These are phyloP conservation scores for Pipra filicauda DNA, from an alignment of 2,113 vertebrate genomes.

Conservation along the genomic window DNA sequence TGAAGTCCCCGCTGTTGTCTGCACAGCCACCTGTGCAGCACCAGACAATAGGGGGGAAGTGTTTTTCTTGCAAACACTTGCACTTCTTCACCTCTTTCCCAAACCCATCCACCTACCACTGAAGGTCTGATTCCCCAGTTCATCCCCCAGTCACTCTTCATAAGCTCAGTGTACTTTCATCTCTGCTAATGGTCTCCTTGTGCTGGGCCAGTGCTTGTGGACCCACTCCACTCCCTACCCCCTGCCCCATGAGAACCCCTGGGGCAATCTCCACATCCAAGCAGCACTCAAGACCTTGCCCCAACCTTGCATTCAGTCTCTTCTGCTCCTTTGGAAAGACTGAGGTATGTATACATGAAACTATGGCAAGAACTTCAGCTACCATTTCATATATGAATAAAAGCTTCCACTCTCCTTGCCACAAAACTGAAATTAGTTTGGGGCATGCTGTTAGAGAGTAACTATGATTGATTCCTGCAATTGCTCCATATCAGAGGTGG, in stretches of 20 bases:
- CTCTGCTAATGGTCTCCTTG: background rate
- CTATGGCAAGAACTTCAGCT: background rate
- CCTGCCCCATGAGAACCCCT: background rate
- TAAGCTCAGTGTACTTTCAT: background rate
- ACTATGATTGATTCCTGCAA: background rate
- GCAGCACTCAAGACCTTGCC: background rate
- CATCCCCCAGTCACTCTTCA: background rate
- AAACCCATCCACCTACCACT: background rate
- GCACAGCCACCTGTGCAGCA: background rate
- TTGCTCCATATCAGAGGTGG: slow-evolving; percentile 14
- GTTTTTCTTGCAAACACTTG: fast-evolving
- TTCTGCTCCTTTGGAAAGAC: background rate
- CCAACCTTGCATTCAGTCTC: background rate
- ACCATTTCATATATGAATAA: background rate
- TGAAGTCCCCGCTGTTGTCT: background rate
- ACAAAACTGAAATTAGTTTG: background rate
- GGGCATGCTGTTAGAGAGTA: background rate
- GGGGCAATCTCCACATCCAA: background rate
- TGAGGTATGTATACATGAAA: background rate
- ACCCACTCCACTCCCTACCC: too few species aligned
- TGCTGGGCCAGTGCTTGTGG: background rate
- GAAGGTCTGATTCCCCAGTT: background rate
- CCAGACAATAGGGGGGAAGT: background rate
- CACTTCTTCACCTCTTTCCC: background rate
- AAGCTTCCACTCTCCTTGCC: background rate